phyloP scores from a whole-genome alignment of 2,888 invertebrate genomes.

The Drosophila cognata region DNA sequence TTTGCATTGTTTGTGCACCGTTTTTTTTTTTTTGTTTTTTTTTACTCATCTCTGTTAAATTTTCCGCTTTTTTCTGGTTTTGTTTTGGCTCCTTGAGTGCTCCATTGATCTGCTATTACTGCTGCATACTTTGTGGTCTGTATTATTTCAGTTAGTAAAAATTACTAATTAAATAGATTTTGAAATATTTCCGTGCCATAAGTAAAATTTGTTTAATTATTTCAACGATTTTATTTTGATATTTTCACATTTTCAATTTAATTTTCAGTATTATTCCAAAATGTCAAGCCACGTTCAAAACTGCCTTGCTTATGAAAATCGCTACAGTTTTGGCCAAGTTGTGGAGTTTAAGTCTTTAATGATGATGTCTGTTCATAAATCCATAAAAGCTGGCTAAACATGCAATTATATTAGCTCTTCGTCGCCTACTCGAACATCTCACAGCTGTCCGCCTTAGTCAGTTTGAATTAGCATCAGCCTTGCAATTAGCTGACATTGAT shows the following conservation, averaged over 20 bases:
- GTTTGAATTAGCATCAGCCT: slow-evolving; percentile 8
- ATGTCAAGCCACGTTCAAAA: not conserved
- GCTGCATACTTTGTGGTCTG: slow-evolving; percentile 62
- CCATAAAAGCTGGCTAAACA: not conserved
- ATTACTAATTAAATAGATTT: not conserved
- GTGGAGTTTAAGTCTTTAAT: not conserved
- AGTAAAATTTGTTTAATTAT: not conserved
- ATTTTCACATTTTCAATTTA: not conserved
- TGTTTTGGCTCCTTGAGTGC: slow-evolving; percentile 5
- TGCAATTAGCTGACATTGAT: slow-evolving; percentile 13
- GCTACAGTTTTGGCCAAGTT: not conserved
- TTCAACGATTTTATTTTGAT: not conserved
- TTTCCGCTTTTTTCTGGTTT: not conserved
- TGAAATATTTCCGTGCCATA: not conserved
- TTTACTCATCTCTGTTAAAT: not conserved
- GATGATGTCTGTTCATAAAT: not conserved
- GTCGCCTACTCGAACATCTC: not conserved
- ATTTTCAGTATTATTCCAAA: too few species aligned
- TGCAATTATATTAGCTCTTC: not conserved
- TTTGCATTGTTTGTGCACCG: slow-evolving; percentile 46
- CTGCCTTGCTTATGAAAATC: not conserved
- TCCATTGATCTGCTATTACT: slow-evolving; percentile 32
- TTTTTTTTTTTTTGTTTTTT: not conserved
- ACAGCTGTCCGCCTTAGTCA: slow-evolving; percentile 16
- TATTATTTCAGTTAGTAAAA: not conserved